Base-by-base conservation (phyloP, 2,797 vertebrate genomes). In the Chromis chromis region DNA sequence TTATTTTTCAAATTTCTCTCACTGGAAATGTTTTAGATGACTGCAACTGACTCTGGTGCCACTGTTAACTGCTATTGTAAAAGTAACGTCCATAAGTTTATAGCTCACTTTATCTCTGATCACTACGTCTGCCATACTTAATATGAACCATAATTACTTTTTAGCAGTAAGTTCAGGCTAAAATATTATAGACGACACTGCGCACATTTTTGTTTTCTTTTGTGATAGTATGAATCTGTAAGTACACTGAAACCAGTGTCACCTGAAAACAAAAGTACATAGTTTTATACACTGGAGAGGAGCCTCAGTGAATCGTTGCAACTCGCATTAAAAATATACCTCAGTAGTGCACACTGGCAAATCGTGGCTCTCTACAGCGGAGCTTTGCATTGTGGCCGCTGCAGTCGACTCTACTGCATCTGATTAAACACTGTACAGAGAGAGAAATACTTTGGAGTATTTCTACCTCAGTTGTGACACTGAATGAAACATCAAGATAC, bases 271-370 rank as follows among this genome's bases (percentile, higher is more conserved):
- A 78, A 70, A 70, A 85, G 70, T 64, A 83, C 50, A 70, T 70
- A 75, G 54, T 76, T 85, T 72, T 61, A 86, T 76, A 90, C 86
- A 88, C 85, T 88, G 87, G 74, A 87, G 70, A 82, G 50, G 65
- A 77, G 71, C 65, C 74, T 79, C 33, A 54, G 57, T 81, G 76
- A 87, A 78, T 89, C 69, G 76, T 80, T 73, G 69, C 79, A 79
- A 58, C 46, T 81, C 21, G 44, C 54, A 70, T 77, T 75, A 67
- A 78, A 82, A 81, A 82, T 85, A 85, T 91, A 93, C 92, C 88
- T 93, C 92, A 91, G 78, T 89, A 85, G 83, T 90, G 76, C 73
- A 88, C 84, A 89, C 88, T 92, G 89, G 82, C 73, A 61, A 82
- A 82, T 70, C 65, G 71, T 77, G 59, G 46, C 61, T 76, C 76